These are phyloP conservation scores for Dreissena rostriformis DNA, from an alignment of 1,140 invertebrate genomes.

Conservation along the genomic window DNA sequence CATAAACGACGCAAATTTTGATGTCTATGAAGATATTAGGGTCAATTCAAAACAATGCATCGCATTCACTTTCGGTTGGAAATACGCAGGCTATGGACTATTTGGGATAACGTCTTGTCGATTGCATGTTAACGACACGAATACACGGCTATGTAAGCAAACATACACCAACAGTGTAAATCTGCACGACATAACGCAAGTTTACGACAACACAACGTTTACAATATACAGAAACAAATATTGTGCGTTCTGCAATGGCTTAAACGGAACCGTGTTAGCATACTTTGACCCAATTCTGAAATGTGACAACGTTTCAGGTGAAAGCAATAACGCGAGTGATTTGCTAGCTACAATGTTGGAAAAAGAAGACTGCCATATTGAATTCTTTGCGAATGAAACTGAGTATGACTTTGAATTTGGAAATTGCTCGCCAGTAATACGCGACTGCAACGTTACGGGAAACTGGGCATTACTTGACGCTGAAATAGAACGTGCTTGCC, in stretches of 20 bases:
- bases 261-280: not conserved
- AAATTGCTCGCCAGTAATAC: not conserved
- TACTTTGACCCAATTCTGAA: not conserved
- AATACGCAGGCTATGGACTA: too few relatives aligned
- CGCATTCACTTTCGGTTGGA: too few relatives aligned
- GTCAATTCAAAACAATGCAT: too few relatives aligned
- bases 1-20: too few relatives aligned
- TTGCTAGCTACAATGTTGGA: not conserved
- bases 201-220: not conserved
- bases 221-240: not conserved
- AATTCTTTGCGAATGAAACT: not conserved
- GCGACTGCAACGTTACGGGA: slow-evolving; percentile 7
- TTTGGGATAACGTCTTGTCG: too few relatives aligned
- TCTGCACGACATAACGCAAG: not conserved
- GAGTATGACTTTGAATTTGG: not conserved
- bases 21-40: too few relatives aligned
- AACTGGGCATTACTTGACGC: not conserved
- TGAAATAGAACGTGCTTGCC: slow-evolving; percentile 1
- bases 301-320: not conserved
- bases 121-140: too few relatives aligned
- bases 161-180: too few relatives aligned
- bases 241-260: slow-evolving; percentile 2
- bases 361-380: not conserved
- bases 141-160: too few relatives aligned
- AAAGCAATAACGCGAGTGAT: not conserved